These are phyloP conservation scores for Sympetrum striolatum DNA, from an alignment of 2,888 invertebrate genomes.

Conservation along the genomic window DNA sequence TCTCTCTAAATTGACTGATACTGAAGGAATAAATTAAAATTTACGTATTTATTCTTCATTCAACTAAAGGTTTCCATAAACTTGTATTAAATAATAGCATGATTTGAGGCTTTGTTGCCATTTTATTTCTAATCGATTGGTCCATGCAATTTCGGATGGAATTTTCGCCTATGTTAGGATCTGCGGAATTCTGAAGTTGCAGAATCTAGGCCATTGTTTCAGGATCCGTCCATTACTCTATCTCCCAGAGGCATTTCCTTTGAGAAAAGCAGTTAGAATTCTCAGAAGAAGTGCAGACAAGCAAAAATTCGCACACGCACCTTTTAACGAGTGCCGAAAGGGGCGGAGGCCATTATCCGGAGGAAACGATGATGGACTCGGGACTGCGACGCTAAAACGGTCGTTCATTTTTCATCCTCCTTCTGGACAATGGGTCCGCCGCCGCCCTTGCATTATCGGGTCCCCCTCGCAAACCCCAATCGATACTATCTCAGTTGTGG, in stretches of 20 bases:
- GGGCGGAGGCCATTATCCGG: neutral
- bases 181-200: neutral
- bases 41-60: no score
- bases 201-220: neutral
- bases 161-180: no score
- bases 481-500: conserved; percentile 9
- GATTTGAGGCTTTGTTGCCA: no score
- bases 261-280: no score
- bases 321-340: neutral
- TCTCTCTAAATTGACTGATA: no score
- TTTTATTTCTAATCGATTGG: no score
- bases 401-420: neutral
- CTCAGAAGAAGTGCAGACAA: no score
- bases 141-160: no score
- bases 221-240: neutral
- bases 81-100: no score
- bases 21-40: no score
- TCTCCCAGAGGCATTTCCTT: no score
- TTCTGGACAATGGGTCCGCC: neutral
- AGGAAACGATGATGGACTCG: neutral
- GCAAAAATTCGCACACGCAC: neutral
- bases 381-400: neutral
- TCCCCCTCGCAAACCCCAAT: neutral
- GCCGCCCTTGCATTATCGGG: neutral
- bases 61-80: no score